Base-by-base conservation (phyloP, 2,888 invertebrate species). In the Synanthedon tipuliformis region DNA sequence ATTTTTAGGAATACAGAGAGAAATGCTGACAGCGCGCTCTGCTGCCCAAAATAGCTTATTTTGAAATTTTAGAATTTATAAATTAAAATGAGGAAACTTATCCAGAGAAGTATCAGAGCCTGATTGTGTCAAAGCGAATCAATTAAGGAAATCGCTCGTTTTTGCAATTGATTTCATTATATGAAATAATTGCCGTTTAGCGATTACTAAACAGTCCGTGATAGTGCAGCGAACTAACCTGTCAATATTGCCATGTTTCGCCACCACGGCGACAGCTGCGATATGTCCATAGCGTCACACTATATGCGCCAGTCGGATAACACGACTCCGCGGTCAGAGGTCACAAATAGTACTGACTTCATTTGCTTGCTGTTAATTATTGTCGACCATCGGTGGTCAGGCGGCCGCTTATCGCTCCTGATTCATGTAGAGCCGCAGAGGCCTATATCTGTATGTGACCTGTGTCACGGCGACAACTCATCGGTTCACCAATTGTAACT, bases 251-350 rank as follows among this genome's bases (percentile, higher is more conserved):
- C 77, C 52, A 79, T 64, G 59, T 73, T 74, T 56, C 76, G 75
- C 59, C 82, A 64, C 81, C 81, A 81, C 48, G 70, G 59, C n/a
- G 73, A 65, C 23, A 78, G 56, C 11, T 66, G 65, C 40, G 71
- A 41, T 54, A 68, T 58, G 56, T 76, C 75, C 80, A 79, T 75
- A 56, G 50, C 53, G 56, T 58, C 53, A 54, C 58, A 23, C 48
- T 40, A 23, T 53, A 40, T 52, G 45, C 16, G 15, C 8, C 41
- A 12, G 15, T 16, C 41, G 41, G 51, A 53, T 55, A 55, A 55
- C 57, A 64, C 75, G 73, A 69, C 75, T 67, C 65, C 58, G 62
- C 77, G 79, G 81, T 77, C 80, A 78, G 79, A 78, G 84, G 82
- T 83, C 81, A 77, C 64, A 58, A 60, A 62, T 66, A 65, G 63